Base-by-base conservation (phyloP, 2,797 vertebrate genomes). In the Semotilus atromaculatus region DNA sequence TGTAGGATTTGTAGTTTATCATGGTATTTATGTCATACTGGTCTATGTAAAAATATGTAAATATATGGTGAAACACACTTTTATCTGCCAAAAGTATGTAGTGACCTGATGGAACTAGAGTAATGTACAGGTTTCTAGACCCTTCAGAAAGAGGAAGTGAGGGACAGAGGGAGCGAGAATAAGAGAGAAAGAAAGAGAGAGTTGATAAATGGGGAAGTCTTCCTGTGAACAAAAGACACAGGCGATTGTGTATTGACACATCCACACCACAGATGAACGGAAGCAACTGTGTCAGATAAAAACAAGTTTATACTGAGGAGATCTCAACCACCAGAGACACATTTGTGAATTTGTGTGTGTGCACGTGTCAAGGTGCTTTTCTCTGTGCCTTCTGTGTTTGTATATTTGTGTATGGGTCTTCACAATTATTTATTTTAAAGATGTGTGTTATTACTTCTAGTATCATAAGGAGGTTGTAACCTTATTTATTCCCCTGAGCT, bases 231-330 rank as follows among this genome's bases (percentile, higher is more conserved):
- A 89, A 89, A 90, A 88, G 86, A 85, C 77, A 85, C 51, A 76
- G 58, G 71, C 78, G 73, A 88, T 85, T 86, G 87, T 88, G 70
- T 66, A 81, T 85, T 85, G 85, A 87, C 86, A 84, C 38, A 81
- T 86, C 83, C 51, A 71, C 84, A 83, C 86, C 81, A 79, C 86
- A 81, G 80, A 88, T 76, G 82, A 89, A 76, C 78, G 88, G 85
- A 91, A 89, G 86, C 86, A 55, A 66, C 55, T 66, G 86, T 81
- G 86, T 87, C 80, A 81, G 88, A 90, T 89, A 88, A 86, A 83
- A 85, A 84, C 81, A 81, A 82, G 85, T 84, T 82, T 75, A 73
- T 82, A 72, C 60, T 60, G 71, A 43, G 45, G 62, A 75, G 58
- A 80, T 87, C 73, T 88, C 81, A 67, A 77, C 62, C 74, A 62